Conservation (phyloP, 1,140 invertebrate species). For the Goniozus legneri region DNA sequence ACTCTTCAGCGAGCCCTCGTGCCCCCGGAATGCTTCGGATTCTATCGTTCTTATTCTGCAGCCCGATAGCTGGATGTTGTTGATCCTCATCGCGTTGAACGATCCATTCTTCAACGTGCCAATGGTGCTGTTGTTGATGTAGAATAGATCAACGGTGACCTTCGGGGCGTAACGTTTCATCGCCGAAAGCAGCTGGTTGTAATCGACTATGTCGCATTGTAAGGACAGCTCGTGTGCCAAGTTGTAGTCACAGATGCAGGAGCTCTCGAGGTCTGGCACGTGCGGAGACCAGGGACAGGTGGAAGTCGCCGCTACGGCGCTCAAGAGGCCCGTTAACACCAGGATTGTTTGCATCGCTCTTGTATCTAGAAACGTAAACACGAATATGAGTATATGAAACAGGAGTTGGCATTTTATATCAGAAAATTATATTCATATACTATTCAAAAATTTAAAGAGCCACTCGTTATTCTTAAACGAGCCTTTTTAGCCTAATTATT, state of each 20-base stretch:
- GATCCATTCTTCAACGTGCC: slow-evolving; percentile 64
- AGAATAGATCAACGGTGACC: slow-evolving; percentile 75
- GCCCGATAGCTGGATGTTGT: slow-evolving; percentile 80
- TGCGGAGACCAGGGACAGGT: slow-evolving; percentile 84
- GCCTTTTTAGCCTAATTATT: too few species aligned
- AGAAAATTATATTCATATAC: too few species aligned
- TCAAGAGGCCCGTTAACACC: slow-evolving; percentile 21
- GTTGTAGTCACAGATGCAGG: slow-evolving; percentile 86
- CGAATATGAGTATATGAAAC: too few species aligned
- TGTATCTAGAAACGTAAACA: slow-evolving; percentile 30
- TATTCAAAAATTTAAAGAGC: too few species aligned
- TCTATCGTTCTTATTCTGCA: slow-evolving; percentile 74
- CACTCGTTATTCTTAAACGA: too few species aligned
- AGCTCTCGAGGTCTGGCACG: slow-evolving; percentile 70
- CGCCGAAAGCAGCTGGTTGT: slow-evolving; percentile 66
- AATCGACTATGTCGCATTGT: slow-evolving; percentile 87
- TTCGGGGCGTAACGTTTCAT: slow-evolving; percentile 66
- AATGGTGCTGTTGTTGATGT: slow-evolving; percentile 84
- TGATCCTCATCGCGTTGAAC: slow-evolving; percentile 72
- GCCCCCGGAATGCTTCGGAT: slow-evolving; percentile 72
- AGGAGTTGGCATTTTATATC: too few species aligned
- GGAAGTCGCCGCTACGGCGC: slow-evolving; percentile 41
- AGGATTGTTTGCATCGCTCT: slow-evolving; percentile 20
- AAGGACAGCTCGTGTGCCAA: slow-evolving; percentile 77
- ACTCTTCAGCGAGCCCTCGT: slow-evolving; percentile 75